Evolutionary conservation across 2,113 vertebrate species (phyloP).

Genomic region (Pao palembangensis): DNA sequence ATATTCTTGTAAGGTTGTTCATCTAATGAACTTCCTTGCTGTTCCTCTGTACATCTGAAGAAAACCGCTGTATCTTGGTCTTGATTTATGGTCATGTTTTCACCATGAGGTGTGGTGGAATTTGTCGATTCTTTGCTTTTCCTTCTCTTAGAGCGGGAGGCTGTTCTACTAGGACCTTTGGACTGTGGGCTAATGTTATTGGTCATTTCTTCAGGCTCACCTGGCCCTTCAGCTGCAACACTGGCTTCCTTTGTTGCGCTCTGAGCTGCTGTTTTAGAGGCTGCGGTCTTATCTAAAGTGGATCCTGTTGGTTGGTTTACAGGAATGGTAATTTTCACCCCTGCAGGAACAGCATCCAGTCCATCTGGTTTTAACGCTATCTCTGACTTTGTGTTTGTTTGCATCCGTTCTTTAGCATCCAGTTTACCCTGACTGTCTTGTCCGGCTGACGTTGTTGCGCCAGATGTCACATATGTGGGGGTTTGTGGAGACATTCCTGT

Average conservation of each 20-base stretch:
- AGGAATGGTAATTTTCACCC: constrained; percentile 7
- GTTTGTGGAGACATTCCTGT: constrained; percentile 36
- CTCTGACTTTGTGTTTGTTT: constrained; percentile 14
- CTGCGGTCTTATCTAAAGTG: constrained; percentile 15
- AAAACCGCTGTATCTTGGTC: background rate
- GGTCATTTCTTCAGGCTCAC: constrained; percentile 13
- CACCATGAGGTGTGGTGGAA: constrained; percentile 41
- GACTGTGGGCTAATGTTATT: constrained; percentile 21
- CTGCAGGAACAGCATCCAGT: constrained; percentile 18
- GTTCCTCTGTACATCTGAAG: constrained; percentile 21
- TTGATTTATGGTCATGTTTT: constrained; percentile 28
- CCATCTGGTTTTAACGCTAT: constrained; percentile 44
- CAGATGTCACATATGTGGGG: background rate
- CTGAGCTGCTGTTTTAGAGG: constrained; percentile 13
- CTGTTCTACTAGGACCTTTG: constrained; percentile 37
- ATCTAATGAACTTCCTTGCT: constrained; percentile 6
- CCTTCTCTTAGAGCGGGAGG: constrained; percentile 52
- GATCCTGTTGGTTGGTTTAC: constrained; percentile 17
- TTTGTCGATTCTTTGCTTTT: constrained; percentile 48
- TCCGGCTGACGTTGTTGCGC: constrained; percentile 26
- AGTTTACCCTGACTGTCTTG: constrained; percentile 59
- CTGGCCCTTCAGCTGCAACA: constrained; percentile 4
- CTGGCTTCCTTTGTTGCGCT: constrained; percentile 2
- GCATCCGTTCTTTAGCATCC: constrained; percentile 28
- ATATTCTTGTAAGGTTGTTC: constrained; percentile 1